phyloP scores from a whole-genome alignment of 37 sponge, comb jelly and placozoan genomes.

The Amphimedon queenslandica region DNA sequence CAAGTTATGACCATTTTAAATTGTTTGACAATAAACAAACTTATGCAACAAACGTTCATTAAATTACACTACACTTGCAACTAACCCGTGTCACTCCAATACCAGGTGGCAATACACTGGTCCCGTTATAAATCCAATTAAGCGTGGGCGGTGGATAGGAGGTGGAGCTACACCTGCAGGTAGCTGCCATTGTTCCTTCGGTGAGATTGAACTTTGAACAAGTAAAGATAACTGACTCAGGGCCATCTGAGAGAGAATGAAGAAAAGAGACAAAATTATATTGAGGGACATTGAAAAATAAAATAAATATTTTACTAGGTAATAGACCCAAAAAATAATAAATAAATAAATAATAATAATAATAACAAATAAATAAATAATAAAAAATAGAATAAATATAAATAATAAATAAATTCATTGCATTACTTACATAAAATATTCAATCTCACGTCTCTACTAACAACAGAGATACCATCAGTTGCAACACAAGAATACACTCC shows the following conservation, averaged over 20 bases:
- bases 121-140: neutral
- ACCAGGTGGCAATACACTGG: neutral
- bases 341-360: too few species aligned
- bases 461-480: neutral
- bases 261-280: too few species aligned
- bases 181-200: constrained; percentile 5
- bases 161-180: constrained; percentile 12
- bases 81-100: neutral
- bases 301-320: neutral
- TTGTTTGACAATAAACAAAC: too few species aligned
- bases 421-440: neutral
- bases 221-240: neutral
- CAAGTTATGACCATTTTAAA: too few species aligned
- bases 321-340: neutral
- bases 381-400: neutral
- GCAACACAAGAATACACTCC: neutral
- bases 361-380: too few species aligned
- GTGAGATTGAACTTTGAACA: neutral
- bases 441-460: neutral
- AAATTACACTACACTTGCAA: neutral
- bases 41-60: neutral
- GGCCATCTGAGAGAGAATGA: too few species aligned
- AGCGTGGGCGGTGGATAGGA: constrained; percentile 16
- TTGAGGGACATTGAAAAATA: too few species aligned
- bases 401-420: neutral